Conservation (phyloP, 2,888 invertebrate species). For the Caenorhabditis sinica region DNA sequence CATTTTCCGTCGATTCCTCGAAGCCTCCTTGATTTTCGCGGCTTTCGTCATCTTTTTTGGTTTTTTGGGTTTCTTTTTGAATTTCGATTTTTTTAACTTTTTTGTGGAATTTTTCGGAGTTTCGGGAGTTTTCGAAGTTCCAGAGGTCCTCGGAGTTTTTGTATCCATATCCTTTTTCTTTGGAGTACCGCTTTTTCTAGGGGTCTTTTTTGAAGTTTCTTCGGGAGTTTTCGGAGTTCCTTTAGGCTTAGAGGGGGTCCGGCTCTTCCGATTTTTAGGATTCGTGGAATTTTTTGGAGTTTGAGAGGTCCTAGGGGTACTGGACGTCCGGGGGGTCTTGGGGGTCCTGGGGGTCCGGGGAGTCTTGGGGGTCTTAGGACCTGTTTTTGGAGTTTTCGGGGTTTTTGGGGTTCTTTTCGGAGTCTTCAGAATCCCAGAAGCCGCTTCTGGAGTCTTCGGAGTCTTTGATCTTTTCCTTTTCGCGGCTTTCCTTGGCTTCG, state of each 20-base stretch:
- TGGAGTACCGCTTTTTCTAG: neutral
- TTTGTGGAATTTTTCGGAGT: constrained; percentile 9
- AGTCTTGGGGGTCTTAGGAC: no score
- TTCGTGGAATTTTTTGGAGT: no score
- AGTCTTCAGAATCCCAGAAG: no score
- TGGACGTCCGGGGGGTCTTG: neutral
- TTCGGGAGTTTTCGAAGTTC: neutral
- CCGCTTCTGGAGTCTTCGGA: neutral
- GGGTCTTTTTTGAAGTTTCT: neutral
- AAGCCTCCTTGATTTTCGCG: neutral
- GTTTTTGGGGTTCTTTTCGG: neutral
- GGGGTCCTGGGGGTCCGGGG: neutral
- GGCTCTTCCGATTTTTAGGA: no score
- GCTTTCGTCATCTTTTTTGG: neutral
- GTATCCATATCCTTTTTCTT: neutral
- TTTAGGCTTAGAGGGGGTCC: no score
- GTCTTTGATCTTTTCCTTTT: neutral
- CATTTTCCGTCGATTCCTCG: no score
- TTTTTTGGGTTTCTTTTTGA: neutral
- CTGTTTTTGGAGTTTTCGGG: neutral
- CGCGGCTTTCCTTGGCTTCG: no score
- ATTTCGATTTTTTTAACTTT: neutral
- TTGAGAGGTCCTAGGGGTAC: no score
- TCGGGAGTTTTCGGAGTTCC: constrained; percentile 7
- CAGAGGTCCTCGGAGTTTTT: neutral